phyloP scores from a whole-genome alignment of 1,140 invertebrate species.

The Hycleus cichorii region DNA sequence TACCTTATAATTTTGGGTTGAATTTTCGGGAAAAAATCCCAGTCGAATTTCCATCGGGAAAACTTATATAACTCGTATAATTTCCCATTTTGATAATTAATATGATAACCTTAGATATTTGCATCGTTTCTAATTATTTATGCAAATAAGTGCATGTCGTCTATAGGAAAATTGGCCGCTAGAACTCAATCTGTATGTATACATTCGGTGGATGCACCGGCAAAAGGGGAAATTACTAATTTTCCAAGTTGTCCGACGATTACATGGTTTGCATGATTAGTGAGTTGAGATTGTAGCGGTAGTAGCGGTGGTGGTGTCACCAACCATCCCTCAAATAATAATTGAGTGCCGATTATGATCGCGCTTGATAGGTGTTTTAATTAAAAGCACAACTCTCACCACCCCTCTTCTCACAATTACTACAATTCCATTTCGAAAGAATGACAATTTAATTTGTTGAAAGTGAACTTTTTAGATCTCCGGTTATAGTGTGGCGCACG shows the following conservation, averaged over 20 bases:
- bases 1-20: not conserved
- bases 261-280: constrained; percentile 22
- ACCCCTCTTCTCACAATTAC: not conserved
- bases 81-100: not conserved
- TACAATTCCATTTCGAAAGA: constrained; percentile 23
- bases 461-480: constrained; percentile 31
- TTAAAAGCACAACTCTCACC: constrained; percentile 22
- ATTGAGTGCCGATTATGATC: constrained; percentile 20
- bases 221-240: constrained; percentile 36
- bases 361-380: constrained; percentile 24
- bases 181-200: not conserved
- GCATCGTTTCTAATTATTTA: constrained; percentile 39
- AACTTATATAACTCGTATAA: too few species aligned
- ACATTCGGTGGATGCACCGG: constrained; percentile 13
- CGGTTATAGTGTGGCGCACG: constrained; percentile 6
- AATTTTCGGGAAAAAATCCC: too few species aligned
- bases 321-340: not conserved
- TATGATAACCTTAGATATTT: constrained; percentile 27
- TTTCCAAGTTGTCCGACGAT: constrained; percentile 23
- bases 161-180: constrained; percentile 10
- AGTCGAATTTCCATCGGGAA: too few species aligned
- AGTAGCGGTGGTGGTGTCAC: not conserved
- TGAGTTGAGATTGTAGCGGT: constrained; percentile 9
- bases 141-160: constrained; percentile 32
- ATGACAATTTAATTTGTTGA: constrained; percentile 36